These are phyloP conservation scores for Chrysolina americana DNA, from an alignment of 2,888 invertebrate genomes.

Conservation along the genomic window DNA sequence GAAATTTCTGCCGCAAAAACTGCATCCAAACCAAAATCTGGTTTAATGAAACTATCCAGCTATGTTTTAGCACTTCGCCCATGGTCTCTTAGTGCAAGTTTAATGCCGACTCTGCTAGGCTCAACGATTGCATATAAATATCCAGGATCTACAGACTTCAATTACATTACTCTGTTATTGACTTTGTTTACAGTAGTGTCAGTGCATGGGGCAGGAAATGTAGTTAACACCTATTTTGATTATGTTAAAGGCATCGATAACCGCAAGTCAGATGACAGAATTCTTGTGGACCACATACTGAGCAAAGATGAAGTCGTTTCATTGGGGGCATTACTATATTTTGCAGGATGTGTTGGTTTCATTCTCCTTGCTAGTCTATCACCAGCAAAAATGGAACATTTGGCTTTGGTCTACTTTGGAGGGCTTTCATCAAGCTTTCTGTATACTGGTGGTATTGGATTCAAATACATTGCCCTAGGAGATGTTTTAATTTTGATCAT, in stretches of 20 bases:
- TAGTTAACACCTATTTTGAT: constrained; percentile 97
- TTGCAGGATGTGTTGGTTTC: constrained; percentile 80
- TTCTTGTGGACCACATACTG: constrained; percentile 93
- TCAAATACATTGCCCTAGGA: constrained; percentile 95
- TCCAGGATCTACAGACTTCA: constrained; percentile 83
- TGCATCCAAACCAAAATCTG: constrained; percentile 62
- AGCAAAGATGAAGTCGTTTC: constrained; percentile 84
- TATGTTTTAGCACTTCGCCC: constrained; percentile 92
- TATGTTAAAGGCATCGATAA: constrained; percentile 95
- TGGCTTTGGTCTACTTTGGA: constrained; percentile 95
- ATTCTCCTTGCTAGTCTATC: constrained; percentile 74
- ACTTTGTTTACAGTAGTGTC: constrained; percentile 90
- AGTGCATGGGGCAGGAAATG: constrained; percentile 96
- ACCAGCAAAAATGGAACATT: constrained; percentile 94
- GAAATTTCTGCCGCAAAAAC: constrained; percentile 28
- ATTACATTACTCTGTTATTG: constrained; percentile 83
- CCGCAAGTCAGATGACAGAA: constrained; percentile 93
- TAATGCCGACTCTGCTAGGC: constrained; percentile 92
- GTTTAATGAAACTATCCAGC: constrained; percentile 89
- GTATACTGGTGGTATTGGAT: constrained; percentile 96
- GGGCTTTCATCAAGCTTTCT: constrained; percentile 95
- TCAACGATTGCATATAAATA: constrained; percentile 90
- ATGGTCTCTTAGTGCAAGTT: constrained; percentile 93
- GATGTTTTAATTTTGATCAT: constrained; percentile 93
- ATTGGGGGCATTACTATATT: constrained; percentile 89